Evolutionary conservation across 1,140 invertebrate species (phyloP), one percentile per base, ranked within the genome.

Genomic region (Tetramorium alpestre): DNA sequence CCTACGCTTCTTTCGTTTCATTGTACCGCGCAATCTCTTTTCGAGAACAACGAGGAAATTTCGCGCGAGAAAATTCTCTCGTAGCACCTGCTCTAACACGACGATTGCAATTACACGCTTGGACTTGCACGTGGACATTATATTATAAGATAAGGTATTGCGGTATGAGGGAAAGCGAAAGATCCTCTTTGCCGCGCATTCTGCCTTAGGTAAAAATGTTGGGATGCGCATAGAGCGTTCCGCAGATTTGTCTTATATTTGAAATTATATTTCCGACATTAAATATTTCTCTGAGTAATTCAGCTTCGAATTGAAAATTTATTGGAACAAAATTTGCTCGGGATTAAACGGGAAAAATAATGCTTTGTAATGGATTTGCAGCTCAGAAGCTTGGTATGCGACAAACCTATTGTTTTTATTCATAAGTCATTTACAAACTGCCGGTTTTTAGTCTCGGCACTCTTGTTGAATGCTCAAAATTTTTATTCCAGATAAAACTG

Each of bases 141-240:
- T 75, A 54, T 81, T 80, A 73, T 62, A 70, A 81, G 64, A 33
- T 75, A 84, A 84, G 69, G 18, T 75, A 73, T 49, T 73, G 54
- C 80, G 44, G n/a, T 11, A 22, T 28, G 3, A 41, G 25, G 18
- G 25, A 60, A 58, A 75, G 25, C 38, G 78, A 47, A 54, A 70
- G 77, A 28, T 65, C 16, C 67, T 69, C 54, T 82, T 72, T 44
- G n/a, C 25, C 16, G 65, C 3, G 25, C 38, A 38, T 56, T 22
- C 13, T 2, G 67, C 41, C 11, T 16, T 11, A 11, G 18, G 51
- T 41, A 18, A 73, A 22, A 69, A 13, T 6, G 33, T 41, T 13
- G 3, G 7, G 47, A 41, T 16, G 54, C 0, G 47, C 18, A 49
- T n/a, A 38, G 16, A 25, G 16, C 47, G 49, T 25, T 54, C 4